Conservation (phyloP, 2,797 vertebrate species). For the Cossypha dichroa region DNA sequence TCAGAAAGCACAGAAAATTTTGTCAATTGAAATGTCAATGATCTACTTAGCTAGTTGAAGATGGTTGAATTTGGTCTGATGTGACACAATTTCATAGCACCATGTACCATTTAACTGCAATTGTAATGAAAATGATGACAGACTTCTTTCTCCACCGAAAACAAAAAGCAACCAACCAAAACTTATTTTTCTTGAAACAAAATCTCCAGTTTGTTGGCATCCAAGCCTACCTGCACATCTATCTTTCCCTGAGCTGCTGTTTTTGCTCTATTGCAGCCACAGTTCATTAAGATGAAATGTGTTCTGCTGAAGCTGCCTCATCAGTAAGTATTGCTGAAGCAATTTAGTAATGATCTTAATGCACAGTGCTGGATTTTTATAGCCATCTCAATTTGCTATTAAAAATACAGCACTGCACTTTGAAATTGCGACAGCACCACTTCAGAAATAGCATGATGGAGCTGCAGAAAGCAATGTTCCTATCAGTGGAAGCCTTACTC, state of each 20-base stretch:
- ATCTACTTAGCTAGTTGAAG: neutral
- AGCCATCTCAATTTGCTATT: slow-evolving; percentile 49
- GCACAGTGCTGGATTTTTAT: slow-evolving; percentile 42
- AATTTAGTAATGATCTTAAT: slow-evolving; percentile 61
- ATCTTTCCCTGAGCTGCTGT: neutral
- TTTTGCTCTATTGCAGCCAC: neutral
- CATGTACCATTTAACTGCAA: neutral
- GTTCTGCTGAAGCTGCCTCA: slow-evolving; percentile 37
- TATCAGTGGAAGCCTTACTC: neutral
- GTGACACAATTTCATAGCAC: neutral
- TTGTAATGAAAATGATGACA: neutral
- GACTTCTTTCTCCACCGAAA: neutral
- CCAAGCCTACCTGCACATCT: neutral
- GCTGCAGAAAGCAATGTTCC: neutral
- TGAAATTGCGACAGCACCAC: slow-evolving; percentile 26
- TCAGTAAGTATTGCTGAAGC: slow-evolving; percentile 60
- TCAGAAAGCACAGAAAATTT: neutral
- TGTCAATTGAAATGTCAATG: neutral
- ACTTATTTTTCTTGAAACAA: neutral
- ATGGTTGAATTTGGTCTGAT: neutral
- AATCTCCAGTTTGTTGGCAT: neutral
- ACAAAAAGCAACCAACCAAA: neutral
- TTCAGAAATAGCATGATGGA: slow-evolving; percentile 20
- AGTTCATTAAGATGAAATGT: slow-evolving; percentile 36
- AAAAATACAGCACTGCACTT: slow-evolving; percentile 44